Evolutionary conservation across 1,140 invertebrate genomes (phyloP).

Genomic region (Ips typographus): DNA sequence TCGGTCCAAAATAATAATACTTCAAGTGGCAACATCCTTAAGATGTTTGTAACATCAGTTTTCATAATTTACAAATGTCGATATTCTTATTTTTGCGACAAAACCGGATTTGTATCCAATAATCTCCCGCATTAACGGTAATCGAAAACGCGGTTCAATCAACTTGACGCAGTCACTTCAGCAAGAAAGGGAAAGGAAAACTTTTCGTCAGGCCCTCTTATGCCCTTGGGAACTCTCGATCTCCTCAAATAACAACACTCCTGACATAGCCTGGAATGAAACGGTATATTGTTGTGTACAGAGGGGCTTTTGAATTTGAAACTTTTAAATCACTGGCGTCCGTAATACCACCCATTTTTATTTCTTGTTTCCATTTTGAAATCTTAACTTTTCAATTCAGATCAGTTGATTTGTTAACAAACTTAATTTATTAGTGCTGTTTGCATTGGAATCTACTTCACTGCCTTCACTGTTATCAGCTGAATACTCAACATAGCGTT

Average conservation of each 20-base stretch:
- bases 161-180: constrained; percentile 16
- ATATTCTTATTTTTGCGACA: too few relatives aligned
- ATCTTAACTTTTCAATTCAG: too few relatives aligned
- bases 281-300: constrained; percentile 3
- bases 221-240: constrained; percentile 26
- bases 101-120: neutral
- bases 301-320: neutral
- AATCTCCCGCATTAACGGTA: neutral
- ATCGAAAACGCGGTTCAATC: constrained; percentile 14
- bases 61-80: too few relatives aligned
- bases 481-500: constrained; percentile 1
- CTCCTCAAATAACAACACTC: constrained; percentile 34
- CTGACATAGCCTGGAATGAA: constrained; percentile 21
- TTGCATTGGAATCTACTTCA: neutral
- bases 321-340: too few relatives aligned
- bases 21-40: too few relatives aligned
- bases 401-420: too few relatives aligned
- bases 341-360: too few relatives aligned
- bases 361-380: too few relatives aligned
- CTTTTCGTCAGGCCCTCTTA: constrained; percentile 14
- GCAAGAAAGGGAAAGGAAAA: constrained; percentile 20
- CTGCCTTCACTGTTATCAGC: constrained; percentile 1
- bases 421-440: too few relatives aligned
- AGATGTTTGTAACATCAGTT: too few relatives aligned
- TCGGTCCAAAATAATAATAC: too few relatives aligned